Evolutionary conservation across 1,140 invertebrate genomes (phyloP).

Genomic region (Lycorma delicatula): DNA sequence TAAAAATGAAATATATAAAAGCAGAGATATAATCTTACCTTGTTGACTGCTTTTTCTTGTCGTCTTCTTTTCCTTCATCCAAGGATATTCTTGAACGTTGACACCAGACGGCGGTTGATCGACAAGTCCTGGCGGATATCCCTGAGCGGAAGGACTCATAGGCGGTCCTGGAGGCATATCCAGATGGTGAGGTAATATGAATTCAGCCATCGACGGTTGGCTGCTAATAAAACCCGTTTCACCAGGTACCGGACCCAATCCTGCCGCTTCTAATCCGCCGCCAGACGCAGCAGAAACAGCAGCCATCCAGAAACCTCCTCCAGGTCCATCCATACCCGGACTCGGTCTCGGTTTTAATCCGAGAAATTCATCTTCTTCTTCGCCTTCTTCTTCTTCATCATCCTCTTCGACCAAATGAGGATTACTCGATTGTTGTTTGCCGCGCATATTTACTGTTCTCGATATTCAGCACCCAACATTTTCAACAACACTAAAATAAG

Average conservation of each 20-base stretch:
- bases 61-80: constrained; percentile 97
- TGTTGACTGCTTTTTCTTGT: constrained; percentile 81
- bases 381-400: constrained; percentile 21
- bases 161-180: constrained; percentile 49
- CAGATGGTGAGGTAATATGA: constrained; percentile 67
- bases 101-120: constrained; percentile 50
- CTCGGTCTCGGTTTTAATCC: not conserved
- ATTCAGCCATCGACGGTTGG: constrained; percentile 87
- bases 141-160: constrained; percentile 43
- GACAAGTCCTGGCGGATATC: constrained; percentile 23
- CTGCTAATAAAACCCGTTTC: constrained; percentile 88
- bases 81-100: constrained; percentile 86
- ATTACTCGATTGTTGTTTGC: constrained; percentile 13
- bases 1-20: too few species aligned
- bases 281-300: constrained; percentile 43
- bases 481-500: too few species aligned
- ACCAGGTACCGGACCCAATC: constrained; percentile 38
- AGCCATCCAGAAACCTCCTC: constrained; percentile 46
- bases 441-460: constrained; percentile 14
- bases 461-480: too few species aligned
- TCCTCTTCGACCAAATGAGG: constrained; percentile 17
- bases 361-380: constrained; percentile 17
- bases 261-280: constrained; percentile 36
- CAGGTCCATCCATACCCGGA: constrained; percentile 19
- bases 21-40: constrained; percentile 53